Percentiles rank a stretch among this genome's conserved stretches.
Conservation (phyloP, 2,113 vertebrate species). For the Ictalurus furcatus region DNA sequence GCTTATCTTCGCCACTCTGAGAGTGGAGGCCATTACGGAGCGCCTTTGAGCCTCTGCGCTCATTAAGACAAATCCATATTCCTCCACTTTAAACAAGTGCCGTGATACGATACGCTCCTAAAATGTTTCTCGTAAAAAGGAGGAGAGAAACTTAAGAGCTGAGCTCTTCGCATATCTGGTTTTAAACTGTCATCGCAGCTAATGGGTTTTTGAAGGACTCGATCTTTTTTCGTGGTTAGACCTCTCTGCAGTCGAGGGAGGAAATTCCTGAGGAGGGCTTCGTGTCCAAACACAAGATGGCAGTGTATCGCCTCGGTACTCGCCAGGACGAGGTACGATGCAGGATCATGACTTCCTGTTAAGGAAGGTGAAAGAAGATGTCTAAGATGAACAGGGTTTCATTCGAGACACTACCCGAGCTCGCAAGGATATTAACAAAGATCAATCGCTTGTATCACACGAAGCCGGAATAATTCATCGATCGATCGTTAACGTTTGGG, state of each 20-base stretch:
- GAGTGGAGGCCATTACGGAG: constrained; percentile 44
- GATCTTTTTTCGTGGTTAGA: constrained; percentile 42
- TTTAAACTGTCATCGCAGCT: constrained; percentile 35
- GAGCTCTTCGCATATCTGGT: constrained; percentile 25
- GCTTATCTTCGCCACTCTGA: constrained; percentile 61
- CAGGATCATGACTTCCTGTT: constrained; percentile 54
- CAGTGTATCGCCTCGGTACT: constrained; percentile 71
- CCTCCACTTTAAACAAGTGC: constrained; percentile 31
- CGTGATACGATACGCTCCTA: constrained; percentile 1
- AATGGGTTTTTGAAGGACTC: constrained; percentile 53
- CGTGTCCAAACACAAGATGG: constrained; percentile 73
- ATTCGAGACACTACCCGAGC: constrained; percentile 17
- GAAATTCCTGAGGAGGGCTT: constrained; percentile 44
- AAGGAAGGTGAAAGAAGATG: constrained; percentile 56
- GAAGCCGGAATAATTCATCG: not conserved
- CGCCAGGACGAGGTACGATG: constrained; percentile 42
- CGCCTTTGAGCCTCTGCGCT: constrained; percentile 15
- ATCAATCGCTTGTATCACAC: no score
- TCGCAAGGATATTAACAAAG: not conserved
- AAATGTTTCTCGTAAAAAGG: constrained; percentile 39
- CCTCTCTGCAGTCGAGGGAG: constrained; percentile 22
- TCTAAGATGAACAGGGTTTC: constrained; percentile 56
- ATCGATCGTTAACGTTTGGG: not conserved
- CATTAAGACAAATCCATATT: constrained; percentile 44
- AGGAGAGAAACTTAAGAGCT: constrained; percentile 7